A percentile compares a stretch with the other conserved stretches of the same genome.
These are phyloP conservation scores for Denticeps clupeoides DNA, from an alignment of 2,797 vertebrate species.

Conservation along the genomic window DNA sequence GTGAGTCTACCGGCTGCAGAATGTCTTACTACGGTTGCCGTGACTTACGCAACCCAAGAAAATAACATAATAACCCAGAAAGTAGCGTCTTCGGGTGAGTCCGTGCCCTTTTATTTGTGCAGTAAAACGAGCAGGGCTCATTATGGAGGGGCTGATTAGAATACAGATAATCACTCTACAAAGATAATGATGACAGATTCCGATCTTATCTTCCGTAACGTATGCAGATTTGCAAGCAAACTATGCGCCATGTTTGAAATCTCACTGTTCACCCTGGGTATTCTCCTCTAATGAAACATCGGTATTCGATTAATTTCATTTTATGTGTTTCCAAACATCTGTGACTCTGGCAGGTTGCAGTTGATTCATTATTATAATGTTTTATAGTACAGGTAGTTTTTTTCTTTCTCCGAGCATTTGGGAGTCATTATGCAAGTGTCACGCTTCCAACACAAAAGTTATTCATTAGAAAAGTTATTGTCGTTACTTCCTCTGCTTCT, in stretches of 20 bases:
- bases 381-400: constrained; percentile 18
- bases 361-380: constrained; percentile 19
- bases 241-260: constrained; percentile 24
- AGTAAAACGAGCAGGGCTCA: no score
- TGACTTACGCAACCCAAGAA: no score
- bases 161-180: no score
- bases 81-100: no score
- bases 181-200: no score
- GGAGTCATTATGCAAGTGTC: constrained; percentile 54
- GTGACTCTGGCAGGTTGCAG: constrained; percentile 19
- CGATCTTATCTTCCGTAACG: no score
- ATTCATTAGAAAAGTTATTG: constrained; percentile 69
- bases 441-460: constrained; percentile 58
- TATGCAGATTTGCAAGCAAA: not conserved
- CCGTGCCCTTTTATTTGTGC: no score
- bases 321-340: constrained; percentile 43
- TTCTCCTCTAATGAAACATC: constrained; percentile 48
- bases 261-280: constrained; percentile 36
- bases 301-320: constrained; percentile 54
- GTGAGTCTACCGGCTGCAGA: no score
- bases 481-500: constrained; percentile 43
- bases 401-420: constrained; percentile 30
- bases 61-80: no score
- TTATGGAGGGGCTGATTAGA: no score
- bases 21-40: no score